Conservation (phyloP, 2,797 vertebrate genomes). For the Graptemys geographica region DNA sequence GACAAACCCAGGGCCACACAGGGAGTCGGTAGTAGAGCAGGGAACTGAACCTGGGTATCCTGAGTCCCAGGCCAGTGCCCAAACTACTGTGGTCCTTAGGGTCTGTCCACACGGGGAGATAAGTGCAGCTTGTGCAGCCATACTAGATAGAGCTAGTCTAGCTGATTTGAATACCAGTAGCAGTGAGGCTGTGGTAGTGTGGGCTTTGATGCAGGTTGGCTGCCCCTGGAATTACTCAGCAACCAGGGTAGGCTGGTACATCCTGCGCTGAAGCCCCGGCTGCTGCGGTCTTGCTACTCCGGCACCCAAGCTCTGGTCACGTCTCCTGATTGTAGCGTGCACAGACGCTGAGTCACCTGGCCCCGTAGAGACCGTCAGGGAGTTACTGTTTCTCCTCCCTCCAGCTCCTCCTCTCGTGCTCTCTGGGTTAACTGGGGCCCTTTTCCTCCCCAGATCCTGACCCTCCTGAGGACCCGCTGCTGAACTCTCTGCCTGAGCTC, state of each 20-base stretch:
- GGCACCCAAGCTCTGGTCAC: neutral
- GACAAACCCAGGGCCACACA: neutral
- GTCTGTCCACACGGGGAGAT: neutral
- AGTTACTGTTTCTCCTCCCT: neutral
- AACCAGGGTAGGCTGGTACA: neutral
- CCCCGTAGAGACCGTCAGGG: neutral
- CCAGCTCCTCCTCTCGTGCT: neutral
- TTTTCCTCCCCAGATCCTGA: slow-evolving; percentile 23
- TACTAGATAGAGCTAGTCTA: neutral
- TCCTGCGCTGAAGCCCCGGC: neutral
- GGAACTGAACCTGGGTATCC: neutral
- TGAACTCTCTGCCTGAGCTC: slow-evolving; percentile 25
- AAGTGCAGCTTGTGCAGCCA: neutral
- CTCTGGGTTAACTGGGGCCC: neutral
- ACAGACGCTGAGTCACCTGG: neutral
- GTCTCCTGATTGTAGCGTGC: neutral
- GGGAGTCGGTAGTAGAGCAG: neutral
- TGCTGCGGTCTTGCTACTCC: neutral
- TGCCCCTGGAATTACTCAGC: neutral
- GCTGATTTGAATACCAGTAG: neutral
- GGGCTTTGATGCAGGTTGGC: neutral
- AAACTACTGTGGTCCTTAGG: neutral
- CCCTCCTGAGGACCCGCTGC: neutral
- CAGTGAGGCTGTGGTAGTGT: neutral
- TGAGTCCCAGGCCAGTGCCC: neutral